Evolutionary conservation across 2,888 invertebrate genomes (phyloP).

Genomic region (Pheosia tremula): DNA sequence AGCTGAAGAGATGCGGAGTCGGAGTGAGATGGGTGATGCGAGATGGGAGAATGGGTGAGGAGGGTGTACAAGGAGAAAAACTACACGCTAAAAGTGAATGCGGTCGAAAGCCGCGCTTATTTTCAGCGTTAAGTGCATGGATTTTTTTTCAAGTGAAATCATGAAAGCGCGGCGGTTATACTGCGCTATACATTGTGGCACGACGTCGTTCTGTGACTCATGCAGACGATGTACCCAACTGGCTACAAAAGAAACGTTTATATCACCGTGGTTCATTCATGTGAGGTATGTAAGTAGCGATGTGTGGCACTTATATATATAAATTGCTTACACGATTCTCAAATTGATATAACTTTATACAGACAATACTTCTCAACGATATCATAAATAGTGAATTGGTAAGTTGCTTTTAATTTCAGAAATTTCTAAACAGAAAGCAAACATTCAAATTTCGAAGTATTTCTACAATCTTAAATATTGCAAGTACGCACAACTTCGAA

Average conservation of each 20-base stretch:
- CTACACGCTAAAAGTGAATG: slow-evolving; percentile 85
- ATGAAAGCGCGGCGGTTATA: slow-evolving; percentile 56
- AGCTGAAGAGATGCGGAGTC: slow-evolving; percentile 64
- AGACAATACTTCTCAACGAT: too few relatives aligned
- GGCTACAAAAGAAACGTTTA: slow-evolving; percentile 33
- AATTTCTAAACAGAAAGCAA: too few relatives aligned
- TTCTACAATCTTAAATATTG: too few relatives aligned
- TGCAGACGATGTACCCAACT: slow-evolving; percentile 16
- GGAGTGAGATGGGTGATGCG: slow-evolving; percentile 71
- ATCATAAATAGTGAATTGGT: too few relatives aligned
- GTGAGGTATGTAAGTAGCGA: neutral
- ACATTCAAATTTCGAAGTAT: too few relatives aligned
- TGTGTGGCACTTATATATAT: too few relatives aligned
- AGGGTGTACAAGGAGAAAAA: slow-evolving; percentile 83
- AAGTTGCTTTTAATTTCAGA: too few relatives aligned
- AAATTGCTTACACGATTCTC: too few relatives aligned
- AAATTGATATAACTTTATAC: too few relatives aligned
- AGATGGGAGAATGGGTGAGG: slow-evolving; percentile 76
- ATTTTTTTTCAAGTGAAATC: slow-evolving; percentile 80
- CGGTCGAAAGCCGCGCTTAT: slow-evolving; percentile 84
- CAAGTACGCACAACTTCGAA: too few relatives aligned
- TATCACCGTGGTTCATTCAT: slow-evolving; percentile 19
- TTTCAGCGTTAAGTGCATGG: slow-evolving; percentile 83
- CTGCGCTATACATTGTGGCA: slow-evolving; percentile 20
- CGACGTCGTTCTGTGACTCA: slow-evolving; percentile 23